A percentile compares a stretch with the other conserved stretches of the same genome.
Evolutionary conservation across 37 sponge, comb jelly and placozoan genomes (phyloP).

Genomic region (Halichondria panicea): DNA sequence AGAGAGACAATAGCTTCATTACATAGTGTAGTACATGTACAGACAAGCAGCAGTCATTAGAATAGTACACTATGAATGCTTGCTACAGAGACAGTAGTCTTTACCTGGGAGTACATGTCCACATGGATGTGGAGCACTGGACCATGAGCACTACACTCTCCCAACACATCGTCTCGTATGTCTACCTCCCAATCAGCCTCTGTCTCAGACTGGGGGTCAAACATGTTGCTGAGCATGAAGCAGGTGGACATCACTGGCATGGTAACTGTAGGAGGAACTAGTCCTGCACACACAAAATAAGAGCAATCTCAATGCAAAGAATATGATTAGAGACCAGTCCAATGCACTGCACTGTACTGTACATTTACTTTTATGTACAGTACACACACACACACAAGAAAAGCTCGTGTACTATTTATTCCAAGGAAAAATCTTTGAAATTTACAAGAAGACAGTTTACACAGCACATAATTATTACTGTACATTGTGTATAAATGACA

Average conservation of each 20-base stretch:
- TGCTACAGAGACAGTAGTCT: not conserved
- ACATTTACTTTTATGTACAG: too few species aligned
- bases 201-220: slow-evolving; percentile 80
- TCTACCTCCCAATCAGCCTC: slow-evolving; percentile 87
- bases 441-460: too few species aligned
- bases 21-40: too few species aligned
- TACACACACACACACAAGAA: too few species aligned
- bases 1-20: too few species aligned
- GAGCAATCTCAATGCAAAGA: not conserved
- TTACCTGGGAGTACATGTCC: slow-evolving; percentile 62
- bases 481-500: too few species aligned
- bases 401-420: too few species aligned
- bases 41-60: not conserved
- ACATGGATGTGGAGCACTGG: slow-evolving; percentile 92
- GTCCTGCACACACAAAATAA: slow-evolving; percentile 6
- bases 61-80: not conserved
- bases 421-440: too few species aligned
- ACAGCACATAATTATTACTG: too few species aligned
- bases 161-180: slow-evolving; percentile 92
- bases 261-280: slow-evolving; percentile 35
- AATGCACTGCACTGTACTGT: too few species aligned
- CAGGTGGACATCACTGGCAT: slow-evolving; percentile 70
- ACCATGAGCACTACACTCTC: slow-evolving; percentile 83
- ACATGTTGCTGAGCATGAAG: slow-evolving; percentile 93
- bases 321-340: slow-evolving; percentile 1